Evolutionary conservation across 2,113 vertebrate genomes (phyloP).

Genomic region (Helogale parvula): DNA sequence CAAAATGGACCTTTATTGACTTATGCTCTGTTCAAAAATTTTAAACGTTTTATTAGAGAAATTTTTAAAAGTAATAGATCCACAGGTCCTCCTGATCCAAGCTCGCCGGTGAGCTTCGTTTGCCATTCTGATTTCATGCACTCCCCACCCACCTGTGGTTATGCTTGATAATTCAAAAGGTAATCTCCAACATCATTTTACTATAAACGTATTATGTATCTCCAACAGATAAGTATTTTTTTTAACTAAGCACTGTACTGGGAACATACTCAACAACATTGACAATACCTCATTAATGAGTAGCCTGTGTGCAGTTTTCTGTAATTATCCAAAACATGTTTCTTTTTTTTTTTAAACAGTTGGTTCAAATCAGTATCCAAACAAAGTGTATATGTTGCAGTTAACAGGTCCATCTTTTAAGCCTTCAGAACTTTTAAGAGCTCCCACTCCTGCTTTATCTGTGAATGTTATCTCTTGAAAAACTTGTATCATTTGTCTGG

Average conservation of each 20-base stretch:
- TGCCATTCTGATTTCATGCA: not conserved
- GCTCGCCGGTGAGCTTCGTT: not conserved
- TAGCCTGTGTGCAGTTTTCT: not conserved
- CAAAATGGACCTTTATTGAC: not conserved
- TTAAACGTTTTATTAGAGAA: not conserved
- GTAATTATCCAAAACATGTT: conserved; percentile 42
- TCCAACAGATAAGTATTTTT: not conserved
- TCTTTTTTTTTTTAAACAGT: not conserved
- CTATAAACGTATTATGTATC: not conserved
- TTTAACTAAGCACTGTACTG: not conserved
- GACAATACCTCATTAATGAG: not conserved
- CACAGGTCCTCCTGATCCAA: not conserved
- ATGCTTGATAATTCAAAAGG: conserved; percentile 19
- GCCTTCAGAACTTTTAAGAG: not conserved
- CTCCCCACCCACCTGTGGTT: not conserved
- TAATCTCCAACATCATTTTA: conserved; percentile 5
- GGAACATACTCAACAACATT: not conserved
- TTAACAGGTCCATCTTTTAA: conserved; percentile 28
- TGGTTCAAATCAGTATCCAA: not conserved
- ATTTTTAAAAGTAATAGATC: not conserved
- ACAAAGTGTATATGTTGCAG: not conserved
- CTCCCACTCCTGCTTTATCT: not conserved
- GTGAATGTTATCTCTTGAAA: not conserved
- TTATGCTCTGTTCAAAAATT: not conserved
- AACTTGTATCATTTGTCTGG: not conserved